These are phyloP conservation scores for Wasmannia auropunctata DNA, from an alignment of 1,140 invertebrate genomes.

Conservation along the genomic window DNA sequence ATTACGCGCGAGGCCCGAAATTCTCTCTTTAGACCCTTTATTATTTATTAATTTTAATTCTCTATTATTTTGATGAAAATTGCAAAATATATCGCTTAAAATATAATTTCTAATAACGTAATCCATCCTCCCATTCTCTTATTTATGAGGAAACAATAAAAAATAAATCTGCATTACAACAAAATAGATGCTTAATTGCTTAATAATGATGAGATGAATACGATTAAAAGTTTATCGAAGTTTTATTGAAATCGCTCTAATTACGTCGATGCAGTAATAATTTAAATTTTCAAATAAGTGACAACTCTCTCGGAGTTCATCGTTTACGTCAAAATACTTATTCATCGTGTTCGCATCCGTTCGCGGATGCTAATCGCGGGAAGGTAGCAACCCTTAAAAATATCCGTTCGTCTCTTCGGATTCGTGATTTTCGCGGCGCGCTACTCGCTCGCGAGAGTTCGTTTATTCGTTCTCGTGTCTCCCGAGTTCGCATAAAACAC, in stretches of 20 bases:
- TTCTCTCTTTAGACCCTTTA: no score
- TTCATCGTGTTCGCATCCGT: background rate
- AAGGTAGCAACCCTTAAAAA: background rate
- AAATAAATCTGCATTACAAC: no score
- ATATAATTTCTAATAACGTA: no score
- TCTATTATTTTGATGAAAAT: no score
- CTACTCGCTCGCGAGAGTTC: no score
- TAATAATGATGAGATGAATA: background rate
- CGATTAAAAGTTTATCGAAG: background rate
- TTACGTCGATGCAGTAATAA: background rate
- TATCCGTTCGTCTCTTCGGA: background rate
- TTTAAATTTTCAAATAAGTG: background rate
- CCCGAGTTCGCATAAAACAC: background rate
- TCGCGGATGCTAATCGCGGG: background rate
- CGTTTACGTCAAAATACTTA: background rate
- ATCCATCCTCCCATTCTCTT: no score
- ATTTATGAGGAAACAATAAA: no score
- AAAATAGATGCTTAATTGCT: no score
- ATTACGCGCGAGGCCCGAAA: no score
- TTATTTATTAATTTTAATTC: no score
- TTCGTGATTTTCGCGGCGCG: no score
- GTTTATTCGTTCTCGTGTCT: background rate
- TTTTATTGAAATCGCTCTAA: background rate
- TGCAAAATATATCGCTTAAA: no score
- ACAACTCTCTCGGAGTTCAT: background rate